Conservation (phyloP, 1,140 invertebrate species). For the Microplitis demolitor region DNA sequence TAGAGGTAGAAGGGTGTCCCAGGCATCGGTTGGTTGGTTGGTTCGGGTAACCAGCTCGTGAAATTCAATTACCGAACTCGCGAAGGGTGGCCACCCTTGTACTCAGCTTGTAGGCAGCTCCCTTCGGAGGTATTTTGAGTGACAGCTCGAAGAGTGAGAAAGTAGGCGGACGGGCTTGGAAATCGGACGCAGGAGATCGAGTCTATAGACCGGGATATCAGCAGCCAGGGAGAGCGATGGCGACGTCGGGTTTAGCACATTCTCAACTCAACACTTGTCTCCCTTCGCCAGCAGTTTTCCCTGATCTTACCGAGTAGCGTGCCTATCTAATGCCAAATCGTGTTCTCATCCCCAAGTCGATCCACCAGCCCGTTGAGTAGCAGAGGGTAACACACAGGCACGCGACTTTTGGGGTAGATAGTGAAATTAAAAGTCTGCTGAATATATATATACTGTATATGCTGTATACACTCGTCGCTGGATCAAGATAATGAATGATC, state of each 20-base stretch:
- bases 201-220: too few relatives aligned
- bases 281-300: constrained; percentile 4
- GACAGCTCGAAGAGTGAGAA: constrained; percentile 40
- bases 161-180: constrained; percentile 11
- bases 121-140: constrained; percentile 46
- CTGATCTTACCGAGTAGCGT: constrained; percentile 29
- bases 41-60: constrained; percentile 61
- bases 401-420: too few relatives aligned
- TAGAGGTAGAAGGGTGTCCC: constrained; percentile 27
- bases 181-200: not conserved
- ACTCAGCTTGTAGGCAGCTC: not conserved
- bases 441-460: too few relatives aligned
- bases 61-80: constrained; percentile 61
- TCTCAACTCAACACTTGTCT: constrained; percentile 25
- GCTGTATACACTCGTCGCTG: too few relatives aligned
- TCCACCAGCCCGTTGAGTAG: not conserved
- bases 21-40: constrained; percentile 44
- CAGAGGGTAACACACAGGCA: too few relatives aligned
- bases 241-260: not conserved
- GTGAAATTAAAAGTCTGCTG: too few relatives aligned
- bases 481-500: too few relatives aligned
- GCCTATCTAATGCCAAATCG: constrained; percentile 45
- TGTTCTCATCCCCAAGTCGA: constrained; percentile 18
- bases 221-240: too few relatives aligned
- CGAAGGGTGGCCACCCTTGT: constrained; percentile 27